Base-by-base conservation (phyloP, 37 sponge, comb jelly and placozoan species). In the Aphrocallistes beatrix region DNA sequence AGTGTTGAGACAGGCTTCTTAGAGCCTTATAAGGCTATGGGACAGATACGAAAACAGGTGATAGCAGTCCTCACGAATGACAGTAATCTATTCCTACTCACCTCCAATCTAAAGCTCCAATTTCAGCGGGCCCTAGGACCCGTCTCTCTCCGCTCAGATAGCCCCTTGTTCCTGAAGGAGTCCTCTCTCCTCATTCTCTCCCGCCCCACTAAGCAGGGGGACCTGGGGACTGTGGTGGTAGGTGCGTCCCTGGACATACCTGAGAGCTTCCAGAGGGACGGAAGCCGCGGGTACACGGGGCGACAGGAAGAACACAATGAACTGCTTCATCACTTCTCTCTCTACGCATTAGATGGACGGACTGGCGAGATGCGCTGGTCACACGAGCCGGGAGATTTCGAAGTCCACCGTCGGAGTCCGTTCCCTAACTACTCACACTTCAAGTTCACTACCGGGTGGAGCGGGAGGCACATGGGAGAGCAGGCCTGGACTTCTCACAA, bases 371-470 rank as follows among this genome's bases (percentile, higher is more conserved):
- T 86, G 47, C 86, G 93, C 30, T 91, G 91, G 91, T 84, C 85
- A 23, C 91, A 88, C 47, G 87, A 91, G 36, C 90, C 85, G 1
- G 69, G 86, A 30, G 90, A 91, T 85, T 93, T 90, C 81, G 92
- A 89, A 34, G 88, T 82, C 28, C 32, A 13, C 32, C 75, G 75
- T 8, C 6, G n/a, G 75, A 60, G 75, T 60, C 75, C 75, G 3
- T 60, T 60, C n/a, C 75, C 75, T 13, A 60, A 60, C 34, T 60
- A 19, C 75, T 13, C 17, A 32, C 75, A 60, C 75, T 60, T 60
- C 34, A 60, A 60, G 34, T 60, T 60, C 75, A 30, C 10, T 13
- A 13, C 75, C 34, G 3, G n/a, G 34, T 60, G 75, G 75, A 60
- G 75, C 34, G 10, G 28, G 3, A 60, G n/a, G 34, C 75, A 60